A percentile compares a stretch with the other conserved stretches of the same genome.
Conservation (phyloP, 2,888 invertebrate genomes). For the Eilema caniola region DNA sequence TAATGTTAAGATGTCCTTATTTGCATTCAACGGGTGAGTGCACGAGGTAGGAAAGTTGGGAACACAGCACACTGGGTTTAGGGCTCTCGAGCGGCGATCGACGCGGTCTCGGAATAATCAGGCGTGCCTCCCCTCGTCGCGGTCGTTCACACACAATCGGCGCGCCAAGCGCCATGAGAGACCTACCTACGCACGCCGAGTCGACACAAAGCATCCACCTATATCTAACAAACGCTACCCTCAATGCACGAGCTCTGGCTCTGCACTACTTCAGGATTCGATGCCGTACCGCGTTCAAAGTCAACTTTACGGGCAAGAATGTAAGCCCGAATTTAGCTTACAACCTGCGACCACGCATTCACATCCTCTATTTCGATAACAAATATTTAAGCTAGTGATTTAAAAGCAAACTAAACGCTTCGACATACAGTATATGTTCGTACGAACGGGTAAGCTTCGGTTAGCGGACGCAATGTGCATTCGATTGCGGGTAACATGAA, state of each 20-base stretch:
- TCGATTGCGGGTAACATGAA: slow-evolving; percentile 73
- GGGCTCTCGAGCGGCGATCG: slow-evolving; percentile 79
- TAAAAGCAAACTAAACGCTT: slow-evolving; percentile 63
- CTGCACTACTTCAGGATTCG: slow-evolving; percentile 62
- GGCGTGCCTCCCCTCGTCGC: slow-evolving; percentile 79
- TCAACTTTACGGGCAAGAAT: slow-evolving; percentile 48
- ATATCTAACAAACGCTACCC: slow-evolving; percentile 75
- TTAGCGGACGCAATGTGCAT: slow-evolving; percentile 76
- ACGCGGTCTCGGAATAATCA: slow-evolving; percentile 81
- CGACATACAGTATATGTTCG: slow-evolving; percentile 72
- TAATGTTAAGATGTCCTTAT: slow-evolving; percentile 66
- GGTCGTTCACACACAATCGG: slow-evolving; percentile 86
- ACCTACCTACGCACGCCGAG: slow-evolving; percentile 80
- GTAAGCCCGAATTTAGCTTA: slow-evolving; percentile 37
- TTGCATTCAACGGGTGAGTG: slow-evolving; percentile 73
- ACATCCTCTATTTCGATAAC: slow-evolving; percentile 65
- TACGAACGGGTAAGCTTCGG: slow-evolving; percentile 47
- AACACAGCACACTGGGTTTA: slow-evolving; percentile 68
- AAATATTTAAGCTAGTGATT: slow-evolving; percentile 51
- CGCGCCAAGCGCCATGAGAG: slow-evolving; percentile 73
- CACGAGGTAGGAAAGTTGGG: slow-evolving; percentile 57
- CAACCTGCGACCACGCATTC: slow-evolving; percentile 54
- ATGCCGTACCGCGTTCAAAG: slow-evolving; percentile 36
- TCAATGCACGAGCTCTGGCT: slow-evolving; percentile 64
- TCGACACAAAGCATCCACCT: slow-evolving; percentile 80